phyloP scores from a whole-genome alignment of 2,797 vertebrate species.

The Melopsittacus undulatus region DNA sequence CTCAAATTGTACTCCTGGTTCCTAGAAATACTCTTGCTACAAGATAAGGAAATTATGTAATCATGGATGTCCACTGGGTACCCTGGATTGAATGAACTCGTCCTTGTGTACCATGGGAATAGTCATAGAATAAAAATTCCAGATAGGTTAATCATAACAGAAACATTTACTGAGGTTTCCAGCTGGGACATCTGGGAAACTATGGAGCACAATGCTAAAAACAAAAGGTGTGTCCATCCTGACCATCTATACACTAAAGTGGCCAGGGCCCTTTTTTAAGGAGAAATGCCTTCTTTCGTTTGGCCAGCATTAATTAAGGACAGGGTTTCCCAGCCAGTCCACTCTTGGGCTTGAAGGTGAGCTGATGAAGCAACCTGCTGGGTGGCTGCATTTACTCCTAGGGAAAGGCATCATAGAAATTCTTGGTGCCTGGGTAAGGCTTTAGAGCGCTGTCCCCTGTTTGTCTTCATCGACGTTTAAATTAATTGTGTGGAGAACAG shows the following conservation, averaged over 20 bases:
- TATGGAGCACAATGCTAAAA: neutral
- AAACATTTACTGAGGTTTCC: neutral
- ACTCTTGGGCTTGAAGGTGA: neutral
- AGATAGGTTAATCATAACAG: neutral
- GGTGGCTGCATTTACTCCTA: neutral
- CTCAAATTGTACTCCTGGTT: slow-evolving; percentile 2
- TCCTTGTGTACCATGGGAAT: neutral
- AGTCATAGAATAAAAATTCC: slow-evolving; percentile 15
- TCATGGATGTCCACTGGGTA: slow-evolving; percentile 1
- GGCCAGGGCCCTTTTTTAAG: neutral
- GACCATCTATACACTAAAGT: neutral
- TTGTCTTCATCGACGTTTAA: neutral
- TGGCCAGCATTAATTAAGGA: neutral
- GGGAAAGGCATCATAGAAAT: neutral
- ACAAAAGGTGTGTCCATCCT: neutral
- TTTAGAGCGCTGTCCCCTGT: neutral
- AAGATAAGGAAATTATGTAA: slow-evolving; percentile 50
- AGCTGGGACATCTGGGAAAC: neutral
- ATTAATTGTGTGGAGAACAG: neutral
- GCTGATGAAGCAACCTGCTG: neutral
- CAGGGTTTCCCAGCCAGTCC: neutral
- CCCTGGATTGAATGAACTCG: slow-evolving; percentile 43
- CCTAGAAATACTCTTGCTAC: slow-evolving; percentile 47
- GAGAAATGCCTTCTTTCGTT: neutral
- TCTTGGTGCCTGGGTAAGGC: neutral